Evolutionary conservation across 2,888 invertebrate genomes (phyloP).

Genomic region (Reticulitermes lucifugus): DNA sequence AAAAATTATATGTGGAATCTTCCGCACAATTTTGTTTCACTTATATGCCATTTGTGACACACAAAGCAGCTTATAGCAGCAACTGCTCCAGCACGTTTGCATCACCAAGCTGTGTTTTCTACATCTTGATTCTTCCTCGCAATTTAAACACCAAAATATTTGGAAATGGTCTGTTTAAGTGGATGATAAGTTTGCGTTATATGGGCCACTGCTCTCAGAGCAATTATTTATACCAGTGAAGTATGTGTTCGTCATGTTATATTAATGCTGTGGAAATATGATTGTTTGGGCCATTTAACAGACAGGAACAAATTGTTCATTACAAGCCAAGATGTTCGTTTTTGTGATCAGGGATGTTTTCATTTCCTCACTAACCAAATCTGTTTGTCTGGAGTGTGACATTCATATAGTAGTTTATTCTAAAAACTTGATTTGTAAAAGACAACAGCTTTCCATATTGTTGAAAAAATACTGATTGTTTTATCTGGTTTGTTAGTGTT

Average conservation of each 20-base stretch:
- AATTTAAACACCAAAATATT: not conserved
- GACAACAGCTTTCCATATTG: not conserved
- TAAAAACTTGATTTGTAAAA: not conserved
- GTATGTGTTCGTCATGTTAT: not conserved
- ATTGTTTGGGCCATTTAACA: not conserved
- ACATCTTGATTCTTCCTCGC: not conserved
- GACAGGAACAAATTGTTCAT: not conserved
- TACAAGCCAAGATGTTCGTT: not conserved
- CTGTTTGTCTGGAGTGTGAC: not conserved
- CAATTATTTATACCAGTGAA: not conserved
- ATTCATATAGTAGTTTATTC: not conserved
- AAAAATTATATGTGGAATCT: not conserved
- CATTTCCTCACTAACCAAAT: not conserved
- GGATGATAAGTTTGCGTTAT: not conserved
- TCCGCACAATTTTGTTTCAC: not conserved
- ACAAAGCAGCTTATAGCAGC: constrained; percentile 5
- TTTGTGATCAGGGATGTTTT: not conserved
- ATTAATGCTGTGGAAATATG: not conserved
- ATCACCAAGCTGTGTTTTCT: not conserved
- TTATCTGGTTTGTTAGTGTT: not conserved
- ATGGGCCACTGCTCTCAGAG: not conserved
- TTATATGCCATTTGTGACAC: not conserved
- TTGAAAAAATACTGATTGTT: not conserved
- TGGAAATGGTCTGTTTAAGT: not conserved
- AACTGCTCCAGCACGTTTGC: not conserved